A percentile compares a stretch with the other conserved stretches of the same genome.
These are phyloP conservation scores for Dolichallabes microphthalmus DNA, from an alignment of 2,113 vertebrate genomes.

Conservation along the genomic window DNA sequence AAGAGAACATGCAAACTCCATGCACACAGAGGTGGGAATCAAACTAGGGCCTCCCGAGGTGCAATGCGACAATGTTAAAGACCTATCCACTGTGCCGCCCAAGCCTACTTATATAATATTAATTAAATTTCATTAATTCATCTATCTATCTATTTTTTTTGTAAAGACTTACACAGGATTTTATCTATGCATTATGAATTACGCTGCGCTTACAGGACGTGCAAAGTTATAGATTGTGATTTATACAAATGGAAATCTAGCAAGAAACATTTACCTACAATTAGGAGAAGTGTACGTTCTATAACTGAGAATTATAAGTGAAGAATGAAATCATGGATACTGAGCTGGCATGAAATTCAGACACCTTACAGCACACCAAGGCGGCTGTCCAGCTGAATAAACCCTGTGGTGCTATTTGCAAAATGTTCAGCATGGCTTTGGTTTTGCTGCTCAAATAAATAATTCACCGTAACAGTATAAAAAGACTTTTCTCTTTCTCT, in stretches of 20 bases:
- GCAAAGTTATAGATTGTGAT: background rate
- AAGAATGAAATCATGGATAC: slow-evolving; percentile 16
- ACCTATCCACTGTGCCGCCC: no score
- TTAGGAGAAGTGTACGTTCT: background rate
- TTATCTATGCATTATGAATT: background rate
- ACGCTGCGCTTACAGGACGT: background rate
- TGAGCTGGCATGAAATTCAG: slow-evolving; percentile 1
- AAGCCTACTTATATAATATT: no score
- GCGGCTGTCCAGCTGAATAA: slow-evolving; percentile 54
- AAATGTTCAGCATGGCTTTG: slow-evolving; percentile 49
- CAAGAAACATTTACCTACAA: background rate
- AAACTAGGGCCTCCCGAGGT: no score
- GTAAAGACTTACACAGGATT: background rate
- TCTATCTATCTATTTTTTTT: background rate
- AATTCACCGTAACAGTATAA: slow-evolving; percentile 49
- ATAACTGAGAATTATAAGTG: slow-evolving; percentile 18
- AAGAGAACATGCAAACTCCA: no score
- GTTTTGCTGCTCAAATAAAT: slow-evolving; percentile 57
- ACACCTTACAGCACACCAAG: slow-evolving; percentile 13
- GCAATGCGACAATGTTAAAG: no score
- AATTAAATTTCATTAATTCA: no score
- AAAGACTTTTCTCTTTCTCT: slow-evolving; percentile 39
- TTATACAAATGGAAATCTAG: slow-evolving; percentile 22
- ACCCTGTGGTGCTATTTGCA: slow-evolving; percentile 43
- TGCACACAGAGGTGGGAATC: no score